A percentile compares a stretch with the other conserved stretches of the same genome.
phyloP scores from a whole-genome alignment of 2,797 vertebrate genomes.

The Astyanax mexicanus region DNA sequence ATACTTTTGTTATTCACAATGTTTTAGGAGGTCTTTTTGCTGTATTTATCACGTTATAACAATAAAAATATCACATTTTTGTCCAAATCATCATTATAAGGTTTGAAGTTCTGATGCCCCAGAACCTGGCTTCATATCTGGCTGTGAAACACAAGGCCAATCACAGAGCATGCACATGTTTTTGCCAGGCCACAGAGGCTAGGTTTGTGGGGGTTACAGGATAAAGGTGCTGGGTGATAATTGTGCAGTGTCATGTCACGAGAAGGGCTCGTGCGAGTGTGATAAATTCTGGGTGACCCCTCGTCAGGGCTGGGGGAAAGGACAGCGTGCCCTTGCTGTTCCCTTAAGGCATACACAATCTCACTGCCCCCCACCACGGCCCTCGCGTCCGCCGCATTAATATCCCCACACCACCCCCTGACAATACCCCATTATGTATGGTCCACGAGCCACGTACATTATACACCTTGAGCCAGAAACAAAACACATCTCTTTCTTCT shows the following conservation, averaged over 20 bases:
- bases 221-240: conserved; percentile 61
- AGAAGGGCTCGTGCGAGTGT: conserved; percentile 56
- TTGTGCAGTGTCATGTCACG: conserved; percentile 49
- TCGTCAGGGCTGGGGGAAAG: conserved; percentile 73
- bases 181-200: conserved; percentile 51
- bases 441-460: conserved; percentile 74
- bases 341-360: conserved; percentile 77
- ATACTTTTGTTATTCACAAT: too few relatives aligned
- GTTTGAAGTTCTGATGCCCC: background rate
- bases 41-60: too few relatives aligned
- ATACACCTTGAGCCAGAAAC: conserved; percentile 81
- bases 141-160: background rate
- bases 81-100: background rate
- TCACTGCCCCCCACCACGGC: conserved; percentile 20
- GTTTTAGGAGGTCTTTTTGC: too few relatives aligned
- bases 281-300: conserved; percentile 81
- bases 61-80: too few relatives aligned
- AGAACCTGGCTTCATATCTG: background rate
- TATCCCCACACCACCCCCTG: conserved; percentile 78
- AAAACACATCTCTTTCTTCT: conserved; percentile 73
- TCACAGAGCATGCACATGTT: conserved; percentile 44
- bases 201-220: background rate
- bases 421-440: conserved; percentile 82
- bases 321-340: conserved; percentile 73
- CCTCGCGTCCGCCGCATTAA: conserved; percentile 73